Evolutionary conservation across 92 coral and sea anemone species (phyloP).

Genomic region (Micromussa lordhowensis): DNA sequence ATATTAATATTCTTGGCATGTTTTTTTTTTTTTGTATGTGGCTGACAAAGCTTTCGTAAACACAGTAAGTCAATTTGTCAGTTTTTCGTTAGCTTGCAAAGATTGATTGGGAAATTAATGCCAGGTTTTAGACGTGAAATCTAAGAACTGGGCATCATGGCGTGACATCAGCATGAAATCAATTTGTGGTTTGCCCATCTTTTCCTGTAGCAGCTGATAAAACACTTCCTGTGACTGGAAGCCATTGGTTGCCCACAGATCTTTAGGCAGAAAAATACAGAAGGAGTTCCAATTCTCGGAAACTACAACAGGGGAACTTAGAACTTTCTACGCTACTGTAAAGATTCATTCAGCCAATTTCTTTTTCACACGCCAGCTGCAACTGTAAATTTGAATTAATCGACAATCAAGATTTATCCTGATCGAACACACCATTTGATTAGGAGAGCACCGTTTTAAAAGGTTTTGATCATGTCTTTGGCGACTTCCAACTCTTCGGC

Average conservation of each 20-base stretch:
- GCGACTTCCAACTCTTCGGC: not conserved
- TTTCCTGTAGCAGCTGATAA: not conserved
- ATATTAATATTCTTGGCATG: too few relatives aligned
- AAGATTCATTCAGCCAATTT: not conserved
- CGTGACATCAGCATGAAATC: not conserved
- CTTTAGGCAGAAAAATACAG: not conserved
- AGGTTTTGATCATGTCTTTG: not conserved
- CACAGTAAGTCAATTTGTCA: too few relatives aligned
- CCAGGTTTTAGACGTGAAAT: too few relatives aligned
- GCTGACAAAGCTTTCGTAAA: too few relatives aligned
- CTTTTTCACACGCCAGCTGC: not conserved
- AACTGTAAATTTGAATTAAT: not conserved
- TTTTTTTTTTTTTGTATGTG: too few relatives aligned
- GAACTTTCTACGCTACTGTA: not conserved
- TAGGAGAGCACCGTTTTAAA: not conserved
- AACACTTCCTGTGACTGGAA: not conserved
- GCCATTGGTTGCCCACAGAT: not conserved
- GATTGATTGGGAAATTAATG: too few relatives aligned
- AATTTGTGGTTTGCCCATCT: not conserved
- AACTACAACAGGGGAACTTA: not conserved
- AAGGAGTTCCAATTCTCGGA: not conserved
- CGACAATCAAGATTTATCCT: not conserved
- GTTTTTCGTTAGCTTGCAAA: too few relatives aligned
- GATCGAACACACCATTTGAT: not conserved
- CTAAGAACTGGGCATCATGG: not conserved